Conservation (phyloP, 2,888 invertebrate genomes). For the Scaptomyza tumidula region DNA sequence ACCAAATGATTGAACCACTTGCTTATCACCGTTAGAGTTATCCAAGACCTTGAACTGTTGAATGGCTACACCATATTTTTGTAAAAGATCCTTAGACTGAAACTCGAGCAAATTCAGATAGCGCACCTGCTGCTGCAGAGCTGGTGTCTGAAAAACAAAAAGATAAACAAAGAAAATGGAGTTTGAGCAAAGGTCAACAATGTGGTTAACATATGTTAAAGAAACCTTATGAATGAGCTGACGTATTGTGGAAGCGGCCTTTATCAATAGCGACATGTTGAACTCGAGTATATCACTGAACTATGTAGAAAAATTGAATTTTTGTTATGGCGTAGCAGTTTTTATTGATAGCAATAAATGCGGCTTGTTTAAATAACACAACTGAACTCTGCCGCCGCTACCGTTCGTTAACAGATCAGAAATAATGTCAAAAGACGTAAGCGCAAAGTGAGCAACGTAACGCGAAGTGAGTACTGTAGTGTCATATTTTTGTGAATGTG, state of each 20-base stretch:
- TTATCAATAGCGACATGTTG: constrained; percentile 68
- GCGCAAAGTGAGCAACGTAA: constrained; percentile 6
- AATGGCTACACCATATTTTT: constrained; percentile 93
- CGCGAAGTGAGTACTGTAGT: not conserved
- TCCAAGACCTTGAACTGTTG: constrained; percentile 95
- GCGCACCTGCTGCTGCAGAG: constrained; percentile 84
- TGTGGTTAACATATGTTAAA: constrained; percentile 41
- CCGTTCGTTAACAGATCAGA: constrained; percentile 24
- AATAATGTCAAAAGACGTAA: constrained; percentile 10
- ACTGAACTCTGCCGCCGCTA: constrained; percentile 39
- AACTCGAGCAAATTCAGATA: constrained; percentile 97
- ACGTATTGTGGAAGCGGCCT: constrained; percentile 56
- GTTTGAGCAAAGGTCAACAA: constrained; percentile 57
- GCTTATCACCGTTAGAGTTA: constrained; percentile 87
- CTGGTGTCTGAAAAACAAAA: constrained; percentile 16
- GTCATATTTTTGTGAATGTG: not conserved
- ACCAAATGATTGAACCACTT: constrained; percentile 89
- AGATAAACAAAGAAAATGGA: constrained; percentile 49
- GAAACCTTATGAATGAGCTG: constrained; percentile 74
- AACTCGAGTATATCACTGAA: constrained; percentile 18
- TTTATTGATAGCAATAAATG: constrained; percentile 31
- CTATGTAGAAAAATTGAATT: constrained; percentile 21
- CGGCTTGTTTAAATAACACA: constrained; percentile 51
- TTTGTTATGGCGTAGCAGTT: constrained; percentile 19
- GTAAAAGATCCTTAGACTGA: constrained; percentile 96